Conservation (phyloP, 2,113 vertebrate genomes). For the Salvelinus namaycush region DNA sequence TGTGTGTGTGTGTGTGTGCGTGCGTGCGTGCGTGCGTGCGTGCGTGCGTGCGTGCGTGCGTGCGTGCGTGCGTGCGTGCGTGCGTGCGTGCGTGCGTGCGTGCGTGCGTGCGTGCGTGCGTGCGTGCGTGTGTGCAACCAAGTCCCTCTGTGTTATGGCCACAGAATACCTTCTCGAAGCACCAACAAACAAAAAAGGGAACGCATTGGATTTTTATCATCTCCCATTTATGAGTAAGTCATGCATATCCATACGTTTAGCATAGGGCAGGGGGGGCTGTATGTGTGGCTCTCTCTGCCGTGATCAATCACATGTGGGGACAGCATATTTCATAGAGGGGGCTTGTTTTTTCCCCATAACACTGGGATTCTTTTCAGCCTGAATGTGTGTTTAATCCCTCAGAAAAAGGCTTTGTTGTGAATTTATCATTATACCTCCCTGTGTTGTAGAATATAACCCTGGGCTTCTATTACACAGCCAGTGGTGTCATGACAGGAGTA, state of each 20-base stretch:
- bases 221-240: slow-evolving; percentile 19
- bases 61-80: too few species aligned
- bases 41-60: background rate
- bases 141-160: background rate
- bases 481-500: slow-evolving; percentile 26
- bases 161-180: background rate
- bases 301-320: slow-evolving; percentile 59
- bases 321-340: slow-evolving; percentile 59
- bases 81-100: background rate
- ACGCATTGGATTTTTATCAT: background rate
- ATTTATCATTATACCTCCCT: slow-evolving; percentile 48
- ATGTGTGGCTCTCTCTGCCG: slow-evolving; percentile 21
- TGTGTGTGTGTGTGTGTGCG: background rate
- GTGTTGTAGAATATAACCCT: slow-evolving; percentile 49
- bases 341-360: slow-evolving; percentile 11
- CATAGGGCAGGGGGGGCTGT: background rate
- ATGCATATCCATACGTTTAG: slow-evolving; percentile 24
- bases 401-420: slow-evolving; percentile 57
- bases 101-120: background rate
- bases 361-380: slow-evolving; percentile 46
- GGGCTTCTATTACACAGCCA: slow-evolving; percentile 46
- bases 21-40: background rate
- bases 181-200: background rate
- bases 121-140: background rate
- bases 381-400: slow-evolving; percentile 54